phyloP scores from a whole-genome alignment of 53 echinoderm and acorn worm genomes.

The Mesocentrotus franciscanus region DNA sequence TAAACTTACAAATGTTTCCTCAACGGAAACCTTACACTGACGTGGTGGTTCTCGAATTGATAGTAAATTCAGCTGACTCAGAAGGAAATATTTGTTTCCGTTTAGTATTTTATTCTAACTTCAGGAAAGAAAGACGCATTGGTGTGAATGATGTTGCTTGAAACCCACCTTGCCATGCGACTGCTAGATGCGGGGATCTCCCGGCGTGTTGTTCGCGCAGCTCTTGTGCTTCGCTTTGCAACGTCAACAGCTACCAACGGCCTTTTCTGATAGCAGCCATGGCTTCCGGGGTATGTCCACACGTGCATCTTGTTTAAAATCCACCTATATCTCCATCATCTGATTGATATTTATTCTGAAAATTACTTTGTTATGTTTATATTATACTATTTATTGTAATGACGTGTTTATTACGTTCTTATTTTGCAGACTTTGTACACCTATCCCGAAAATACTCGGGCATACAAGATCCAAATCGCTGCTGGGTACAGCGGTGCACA shows the following conservation, averaged over 20 bases:
- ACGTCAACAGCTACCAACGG: constrained; percentile 63
- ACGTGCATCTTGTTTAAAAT: constrained; percentile 78
- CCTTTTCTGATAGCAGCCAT: constrained; percentile 80
- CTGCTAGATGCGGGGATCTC: neutral
- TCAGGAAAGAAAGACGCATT: neutral
- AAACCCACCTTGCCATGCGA: neutral
- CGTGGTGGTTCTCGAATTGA: neutral
- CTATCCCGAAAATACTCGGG: constrained; percentile 98
- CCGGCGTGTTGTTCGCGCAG: constrained; percentile 35
- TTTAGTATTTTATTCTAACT: neutral
- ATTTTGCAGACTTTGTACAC: constrained; percentile 88
- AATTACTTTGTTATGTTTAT: neutral
- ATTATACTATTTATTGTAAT: neutral
- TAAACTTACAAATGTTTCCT: neutral
- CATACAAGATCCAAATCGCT: constrained; percentile 95
- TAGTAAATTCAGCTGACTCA: neutral
- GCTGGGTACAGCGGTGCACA: constrained; percentile 94
- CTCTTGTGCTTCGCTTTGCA: constrained; percentile 40
- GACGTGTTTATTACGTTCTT: constrained; percentile 29
- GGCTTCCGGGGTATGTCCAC: constrained; percentile 92
- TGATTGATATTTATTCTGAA: neutral
- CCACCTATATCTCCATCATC: constrained; percentile 73
- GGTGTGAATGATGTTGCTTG: neutral
- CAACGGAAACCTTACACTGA: neutral
- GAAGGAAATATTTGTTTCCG: neutral